Base-by-base conservation (phyloP, 2,888 invertebrate genomes). In the Diarsia mendica region DNA sequence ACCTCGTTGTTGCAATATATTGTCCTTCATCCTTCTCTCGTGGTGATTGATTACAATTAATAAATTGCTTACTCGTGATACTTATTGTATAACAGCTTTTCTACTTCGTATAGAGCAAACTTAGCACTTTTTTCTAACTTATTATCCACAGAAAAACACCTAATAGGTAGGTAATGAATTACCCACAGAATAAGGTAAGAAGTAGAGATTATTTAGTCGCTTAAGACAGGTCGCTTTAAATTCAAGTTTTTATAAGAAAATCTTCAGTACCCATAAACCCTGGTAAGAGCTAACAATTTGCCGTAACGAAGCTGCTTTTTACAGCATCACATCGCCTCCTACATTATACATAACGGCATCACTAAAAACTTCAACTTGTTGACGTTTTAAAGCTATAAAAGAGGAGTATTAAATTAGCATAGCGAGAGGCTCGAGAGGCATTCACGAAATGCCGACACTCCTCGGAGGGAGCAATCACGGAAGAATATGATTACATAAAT, bases 401-500 rank as follows among this genome's bases (percentile, higher is more conserved):
- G 87, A 85, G 85, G 80, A 84, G 80, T 86, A 90, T 90, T 85
- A 88, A 89, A 92, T 92, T 92, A 90, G 88, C 91, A 91, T 92
- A 90, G 77, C 72, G 64, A 92, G 89, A 86, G 87, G 88, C 85
- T 84, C 80, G 44, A 79, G 88, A 86, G 88, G 78, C 84, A 83
- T 86, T 88, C 85, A 83, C 87, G 89, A 89, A 87, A 89, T 88
- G 88, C 88, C 46, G 71, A 53, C 75, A 15, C 63, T 67, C 60
- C 75, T 74, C 82, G 61, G 71, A 58, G 55, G 82, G 85, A 84
- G 79, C 85, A 83, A 89, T 80, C 72, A 74, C 71, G 68, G 67
- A 72, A 85, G 77, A 77, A 79, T 79, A 82, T 84, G 82, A 85
- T 85, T 79, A 79, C 80, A 83, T 83, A 84, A 87, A 87, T 88